Evolutionary conservation across 2,888 invertebrate genomes (phyloP).

Genomic region (Dolomedes plantarius): DNA sequence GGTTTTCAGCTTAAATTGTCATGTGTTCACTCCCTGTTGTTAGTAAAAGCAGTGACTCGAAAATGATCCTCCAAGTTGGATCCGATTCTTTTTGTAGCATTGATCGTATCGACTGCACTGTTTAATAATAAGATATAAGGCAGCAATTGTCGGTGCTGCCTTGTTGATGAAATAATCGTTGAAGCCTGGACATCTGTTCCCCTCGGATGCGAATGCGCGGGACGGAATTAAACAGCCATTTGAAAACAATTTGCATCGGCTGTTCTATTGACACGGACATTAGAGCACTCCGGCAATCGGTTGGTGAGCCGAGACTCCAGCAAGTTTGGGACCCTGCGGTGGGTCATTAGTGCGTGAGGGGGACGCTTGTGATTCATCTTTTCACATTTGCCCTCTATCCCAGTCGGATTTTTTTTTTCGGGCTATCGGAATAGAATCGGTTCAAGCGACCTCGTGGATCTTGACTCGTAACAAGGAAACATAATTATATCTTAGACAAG

Average conservation of each 20-base stretch:
- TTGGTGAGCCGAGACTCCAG: constrained; percentile 57
- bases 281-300: constrained; percentile 64
- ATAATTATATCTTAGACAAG: too few relatives aligned
- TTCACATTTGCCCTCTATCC: constrained; percentile 26
- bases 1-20: too few relatives aligned
- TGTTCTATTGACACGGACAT: constrained; percentile 72
- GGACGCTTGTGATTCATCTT: constrained; percentile 58
- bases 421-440: too few relatives aligned
- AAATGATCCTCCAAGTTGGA: too few relatives aligned
- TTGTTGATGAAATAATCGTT: constrained; percentile 71
- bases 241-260: constrained; percentile 72
- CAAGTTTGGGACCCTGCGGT: constrained; percentile 48
- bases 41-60: too few relatives aligned
- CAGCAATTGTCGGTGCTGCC: background rate
- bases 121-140: background rate
- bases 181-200: constrained; percentile 47
- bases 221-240: constrained; percentile 71
- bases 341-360: constrained; percentile 58
- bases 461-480: too few relatives aligned
- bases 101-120: too few relatives aligned
- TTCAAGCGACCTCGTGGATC: too few relatives aligned
- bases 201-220: constrained; percentile 41
- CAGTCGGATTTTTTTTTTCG: too few relatives aligned
- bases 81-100: too few relatives aligned
- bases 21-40: too few relatives aligned